These are phyloP conservation scores for Phylloscopus collybita DNA, from an alignment of 2,797 vertebrate species.

Conservation along the genomic window DNA sequence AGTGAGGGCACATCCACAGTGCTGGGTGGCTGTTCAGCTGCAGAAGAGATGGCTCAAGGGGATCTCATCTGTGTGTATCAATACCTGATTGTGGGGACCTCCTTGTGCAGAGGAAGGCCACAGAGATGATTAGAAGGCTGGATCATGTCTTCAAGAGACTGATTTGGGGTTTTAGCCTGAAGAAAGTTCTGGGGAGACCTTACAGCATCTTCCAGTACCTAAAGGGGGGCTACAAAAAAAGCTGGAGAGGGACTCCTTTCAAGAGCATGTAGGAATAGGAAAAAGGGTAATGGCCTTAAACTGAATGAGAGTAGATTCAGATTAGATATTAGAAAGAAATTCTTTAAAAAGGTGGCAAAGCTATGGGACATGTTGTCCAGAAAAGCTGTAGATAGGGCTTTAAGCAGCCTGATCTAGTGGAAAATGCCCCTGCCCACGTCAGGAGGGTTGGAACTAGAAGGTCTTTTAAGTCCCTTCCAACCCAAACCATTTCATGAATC, in stretches of 20 bases:
- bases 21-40: neutral
- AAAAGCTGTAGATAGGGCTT: neutral
- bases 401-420: neutral
- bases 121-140: neutral
- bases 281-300: neutral
- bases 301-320: neutral
- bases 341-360: neutral
- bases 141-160: neutral
- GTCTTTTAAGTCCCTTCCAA: neutral
- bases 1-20: neutral
- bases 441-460: neutral
- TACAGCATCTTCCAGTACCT: neutral
- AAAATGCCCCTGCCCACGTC: fast-evolving
- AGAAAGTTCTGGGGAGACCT: neutral
- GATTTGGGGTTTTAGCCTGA: neutral
- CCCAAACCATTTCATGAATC: neutral
- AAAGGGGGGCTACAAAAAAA: neutral
- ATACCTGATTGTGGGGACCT: neutral
- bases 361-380: neutral
- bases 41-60: neutral
- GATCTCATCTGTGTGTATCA: neutral
- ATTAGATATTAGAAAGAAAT: neutral
- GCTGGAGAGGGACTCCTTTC: neutral
- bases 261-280: neutral
- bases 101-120: neutral